Conservation (phyloP, 2,888 invertebrate genomes). For the Chrysodeixis includens region DNA sequence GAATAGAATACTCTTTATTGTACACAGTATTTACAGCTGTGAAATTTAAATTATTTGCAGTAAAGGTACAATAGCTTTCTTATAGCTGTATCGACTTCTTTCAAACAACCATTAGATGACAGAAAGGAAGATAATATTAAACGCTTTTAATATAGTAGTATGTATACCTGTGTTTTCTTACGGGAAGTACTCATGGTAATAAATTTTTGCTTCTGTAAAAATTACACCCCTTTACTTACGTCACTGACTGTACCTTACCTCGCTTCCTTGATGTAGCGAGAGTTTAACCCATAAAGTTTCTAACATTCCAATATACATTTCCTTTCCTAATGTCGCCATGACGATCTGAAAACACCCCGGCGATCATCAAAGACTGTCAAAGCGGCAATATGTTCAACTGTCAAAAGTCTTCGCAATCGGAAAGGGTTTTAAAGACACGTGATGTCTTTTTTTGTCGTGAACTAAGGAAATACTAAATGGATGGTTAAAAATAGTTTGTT, state of each 20-base stretch:
- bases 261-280: conserved; percentile 13
- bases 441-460: background rate
- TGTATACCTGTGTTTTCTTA: too few relatives aligned
- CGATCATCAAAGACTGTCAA: conserved; percentile 37
- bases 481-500: background rate
- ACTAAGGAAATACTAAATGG: background rate
- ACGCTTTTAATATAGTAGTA: too few relatives aligned
- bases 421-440: background rate
- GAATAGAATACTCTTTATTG: too few relatives aligned
- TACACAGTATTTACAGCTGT: too few relatives aligned
- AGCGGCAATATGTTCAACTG: conserved; percentile 10
- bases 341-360: conserved; percentile 61
- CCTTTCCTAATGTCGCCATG: conserved; percentile 62
- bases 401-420: background rate
- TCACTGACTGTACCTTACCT: conserved; percentile 2
- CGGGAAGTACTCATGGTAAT: too few relatives aligned
- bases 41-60: too few relatives aligned
- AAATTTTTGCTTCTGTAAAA: too few relatives aligned
- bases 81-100: too few relatives aligned
- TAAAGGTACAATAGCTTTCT: too few relatives aligned
- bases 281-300: conserved; percentile 38
- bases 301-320: conserved; percentile 64
- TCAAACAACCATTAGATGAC: too few relatives aligned
- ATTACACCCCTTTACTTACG: too few relatives aligned
- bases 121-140: too few relatives aligned